These are phyloP conservation scores for Dasyurus viverrinus DNA, from an alignment of 2,113 vertebrate species.

Conservation along the genomic window DNA sequence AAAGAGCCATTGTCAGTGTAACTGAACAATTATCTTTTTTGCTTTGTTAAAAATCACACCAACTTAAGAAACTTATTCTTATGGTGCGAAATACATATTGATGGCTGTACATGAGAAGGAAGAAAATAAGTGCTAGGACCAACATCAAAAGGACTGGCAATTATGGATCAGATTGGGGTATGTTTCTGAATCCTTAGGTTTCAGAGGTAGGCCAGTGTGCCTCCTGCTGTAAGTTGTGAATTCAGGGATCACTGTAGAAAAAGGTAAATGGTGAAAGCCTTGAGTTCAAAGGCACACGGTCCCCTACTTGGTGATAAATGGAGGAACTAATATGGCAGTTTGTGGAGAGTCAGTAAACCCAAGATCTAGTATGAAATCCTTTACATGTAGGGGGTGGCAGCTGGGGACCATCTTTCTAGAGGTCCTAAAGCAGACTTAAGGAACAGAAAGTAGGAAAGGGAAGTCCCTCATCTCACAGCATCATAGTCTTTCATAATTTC, in stretches of 20 bases:
- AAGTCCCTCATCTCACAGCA: background rate
- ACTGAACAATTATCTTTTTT: background rate
- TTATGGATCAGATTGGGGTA: background rate
- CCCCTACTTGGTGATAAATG: background rate
- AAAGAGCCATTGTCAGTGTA: background rate
- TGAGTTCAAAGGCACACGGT: background rate
- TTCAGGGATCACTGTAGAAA: background rate
- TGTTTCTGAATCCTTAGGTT: background rate
- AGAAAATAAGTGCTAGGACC: background rate
- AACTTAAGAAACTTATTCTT: background rate
- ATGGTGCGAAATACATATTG: background rate
- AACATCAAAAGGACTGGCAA: background rate
- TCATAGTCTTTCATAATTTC: background rate
- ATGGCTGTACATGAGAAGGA: background rate
- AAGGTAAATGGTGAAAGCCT: background rate
- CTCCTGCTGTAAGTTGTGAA: background rate
- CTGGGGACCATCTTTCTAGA: background rate
- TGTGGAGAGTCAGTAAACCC: background rate
- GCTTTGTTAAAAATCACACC: background rate
- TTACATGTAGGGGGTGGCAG: background rate
- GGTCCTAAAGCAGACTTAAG: background rate
- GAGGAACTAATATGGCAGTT: background rate
- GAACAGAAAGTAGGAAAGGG: background rate
- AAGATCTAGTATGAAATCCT: background rate
- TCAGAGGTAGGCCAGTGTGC: background rate